phyloP scores from a whole-genome alignment of 2,113 vertebrate genomes.

The Halichoeres trimaculatus region DNA sequence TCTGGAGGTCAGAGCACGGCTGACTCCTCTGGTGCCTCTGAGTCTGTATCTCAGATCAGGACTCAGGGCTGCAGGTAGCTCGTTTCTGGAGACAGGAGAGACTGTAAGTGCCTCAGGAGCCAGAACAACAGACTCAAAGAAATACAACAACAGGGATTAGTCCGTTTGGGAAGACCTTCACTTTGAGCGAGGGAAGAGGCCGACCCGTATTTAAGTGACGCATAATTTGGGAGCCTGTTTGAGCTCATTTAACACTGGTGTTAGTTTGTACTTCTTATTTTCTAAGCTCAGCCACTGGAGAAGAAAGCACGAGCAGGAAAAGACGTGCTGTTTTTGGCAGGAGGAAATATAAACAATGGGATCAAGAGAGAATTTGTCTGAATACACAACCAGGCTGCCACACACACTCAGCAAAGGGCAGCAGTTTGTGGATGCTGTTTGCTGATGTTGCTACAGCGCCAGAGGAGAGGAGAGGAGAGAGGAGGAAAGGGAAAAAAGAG shows the following conservation, averaged over 20 bases:
- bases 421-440: conserved; percentile 2
- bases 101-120: conserved; percentile 3
- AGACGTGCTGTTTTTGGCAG: conserved; percentile 49
- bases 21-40: conserved; percentile 63
- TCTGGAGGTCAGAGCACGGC: conserved; percentile 54
- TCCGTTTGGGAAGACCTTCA: background rate
- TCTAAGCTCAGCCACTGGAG: conserved; percentile 10
- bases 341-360: conserved; percentile 50
- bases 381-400: conserved; percentile 25
- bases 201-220: conserved; percentile 6
- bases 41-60: conserved; percentile 55
- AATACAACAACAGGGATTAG: background rate
- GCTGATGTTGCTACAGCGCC: background rate
- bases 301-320: conserved; percentile 21
- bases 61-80: conserved; percentile 15
- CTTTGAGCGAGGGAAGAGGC: background rate
- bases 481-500: background rate
- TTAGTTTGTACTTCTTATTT: conserved; percentile 37
- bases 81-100: conserved; percentile 38
- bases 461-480: no score
- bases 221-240: conserved; percentile 8
- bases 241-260: conserved; percentile 6
- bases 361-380: conserved; percentile 28
- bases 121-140: background rate
- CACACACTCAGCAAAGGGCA: conserved; percentile 26